Evolutionary conservation across 2,113 vertebrate genomes (phyloP), one percentile per base, ranked within the genome.

Genomic region (Crotalus viridis): DNA sequence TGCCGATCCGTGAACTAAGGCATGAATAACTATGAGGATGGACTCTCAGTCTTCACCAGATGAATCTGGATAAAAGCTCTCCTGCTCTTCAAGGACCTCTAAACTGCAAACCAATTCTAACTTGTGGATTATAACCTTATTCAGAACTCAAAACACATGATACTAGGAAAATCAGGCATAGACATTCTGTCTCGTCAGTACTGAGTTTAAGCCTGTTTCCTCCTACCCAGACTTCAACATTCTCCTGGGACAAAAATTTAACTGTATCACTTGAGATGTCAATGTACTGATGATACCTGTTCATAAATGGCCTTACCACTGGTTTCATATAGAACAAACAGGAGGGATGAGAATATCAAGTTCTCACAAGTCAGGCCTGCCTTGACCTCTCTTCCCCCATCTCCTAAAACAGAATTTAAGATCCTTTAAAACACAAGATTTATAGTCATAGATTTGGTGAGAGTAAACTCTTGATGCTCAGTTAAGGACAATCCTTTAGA

Each of bases 381-480:
- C 69, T 81, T 81, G 74, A 81, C 74, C 7, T 43, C 74, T 43
- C 33, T 21, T 81, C 3, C 74, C 64, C 33, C 33, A 81, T 81
- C 74, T 81, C 33, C 33, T 43, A 81, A 43, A 81, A 81, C 17
- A 43, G 46, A 48, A 91, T 92, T 92, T 91, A 24, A 94, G 33
- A 91, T 85, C 17, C 52, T 54, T 46, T 46, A 93, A 93, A 93
- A 92, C 6, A 5, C 0, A 61, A 57, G 26, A 10, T 69, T 74
- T 64, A 55, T 19, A 64, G 89, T 52, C 59, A 64, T 85, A 74
- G 74, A 94, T 93, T 56, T 74, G 1, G 87, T 46, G 91, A 93
- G 43, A 69, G 52, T 15, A 88, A 88, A 91, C 46, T 59, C 92
- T 91, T 87, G 96, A 46, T 33, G 93, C 48, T 93, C 95, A 85